Evolutionary conservation across 1,140 invertebrate genomes (phyloP).

Genomic region (Akabosia matsudoensis): DNA sequence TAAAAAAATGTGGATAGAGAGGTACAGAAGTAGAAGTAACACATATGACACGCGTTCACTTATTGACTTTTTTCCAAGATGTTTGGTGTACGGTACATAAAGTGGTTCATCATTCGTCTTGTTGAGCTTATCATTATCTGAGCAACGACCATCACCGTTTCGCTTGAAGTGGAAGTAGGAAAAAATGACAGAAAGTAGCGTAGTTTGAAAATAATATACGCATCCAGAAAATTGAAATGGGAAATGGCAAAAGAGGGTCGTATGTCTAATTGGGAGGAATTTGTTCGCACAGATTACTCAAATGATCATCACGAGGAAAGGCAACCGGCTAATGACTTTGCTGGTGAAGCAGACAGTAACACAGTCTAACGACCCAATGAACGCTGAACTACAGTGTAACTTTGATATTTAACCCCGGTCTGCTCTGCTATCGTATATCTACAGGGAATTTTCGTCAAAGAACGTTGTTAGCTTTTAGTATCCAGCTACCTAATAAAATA

Average conservation of each 20-base stretch:
- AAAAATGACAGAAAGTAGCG: neutral
- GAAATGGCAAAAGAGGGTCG: slow-evolving; percentile 41
- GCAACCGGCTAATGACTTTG: slow-evolving; percentile 36
- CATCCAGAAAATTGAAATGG: slow-evolving; percentile 6
- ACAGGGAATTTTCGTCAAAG: no score
- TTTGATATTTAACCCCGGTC: slow-evolving; percentile 25
- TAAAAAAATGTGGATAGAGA: no score
- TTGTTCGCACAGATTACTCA: slow-evolving; percentile 38
- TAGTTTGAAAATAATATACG: neutral
- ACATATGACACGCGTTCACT: neutral
- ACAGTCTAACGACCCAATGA: slow-evolving; percentile 11
- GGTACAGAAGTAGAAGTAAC: no score
- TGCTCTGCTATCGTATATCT: no score
- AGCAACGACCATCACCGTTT: neutral
- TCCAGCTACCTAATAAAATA: no score
- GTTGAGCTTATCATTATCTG: neutral
- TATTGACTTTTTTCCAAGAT: neutral
- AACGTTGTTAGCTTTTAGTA: no score
- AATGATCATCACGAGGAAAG: neutral
- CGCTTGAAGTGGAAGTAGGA: slow-evolving; percentile 12
- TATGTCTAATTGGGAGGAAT: slow-evolving; percentile 46
- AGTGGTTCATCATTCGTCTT: neutral
- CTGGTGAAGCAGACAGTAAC: neutral
- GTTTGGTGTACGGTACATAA: slow-evolving; percentile 5
- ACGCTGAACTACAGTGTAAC: neutral